These are phyloP conservation scores for Muscicapa adusta DNA, from an alignment of 2,113 vertebrate genomes.

Conservation along the genomic window DNA sequence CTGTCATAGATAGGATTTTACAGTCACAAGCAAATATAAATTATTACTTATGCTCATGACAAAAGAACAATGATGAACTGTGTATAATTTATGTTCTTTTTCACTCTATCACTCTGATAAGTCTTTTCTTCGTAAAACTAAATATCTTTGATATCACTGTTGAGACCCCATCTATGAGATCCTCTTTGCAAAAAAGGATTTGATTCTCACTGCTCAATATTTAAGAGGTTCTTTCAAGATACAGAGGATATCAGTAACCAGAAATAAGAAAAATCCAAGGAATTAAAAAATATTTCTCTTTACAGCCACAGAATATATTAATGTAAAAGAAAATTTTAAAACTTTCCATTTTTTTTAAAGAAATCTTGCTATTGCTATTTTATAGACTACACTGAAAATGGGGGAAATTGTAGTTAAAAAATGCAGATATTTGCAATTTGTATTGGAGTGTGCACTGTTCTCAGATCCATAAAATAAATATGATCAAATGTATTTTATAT, in stretches of 20 bases:
- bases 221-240: neutral
- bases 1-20: neutral
- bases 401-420: neutral
- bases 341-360: neutral
- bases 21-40: neutral
- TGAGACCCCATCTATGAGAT: neutral
- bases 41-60: neutral
- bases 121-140: neutral
- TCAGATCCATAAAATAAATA: neutral
- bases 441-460: neutral
- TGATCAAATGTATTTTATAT: neutral
- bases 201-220: neutral
- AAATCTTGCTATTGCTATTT: neutral
- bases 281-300: neutral
- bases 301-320: neutral
- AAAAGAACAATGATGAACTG: neutral
- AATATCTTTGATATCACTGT: neutral
- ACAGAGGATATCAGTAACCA: neutral
- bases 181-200: neutral
- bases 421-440: neutral
- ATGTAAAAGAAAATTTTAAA: neutral
- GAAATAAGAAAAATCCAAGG: neutral
- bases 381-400: neutral
- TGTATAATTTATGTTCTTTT: neutral
- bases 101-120: neutral